A percentile compares a stretch with the other conserved stretches of the same genome.
These are phyloP conservation scores for Osedax fenrisi DNA, from an alignment of 2,888 invertebrate species.

Conservation along the genomic window DNA sequence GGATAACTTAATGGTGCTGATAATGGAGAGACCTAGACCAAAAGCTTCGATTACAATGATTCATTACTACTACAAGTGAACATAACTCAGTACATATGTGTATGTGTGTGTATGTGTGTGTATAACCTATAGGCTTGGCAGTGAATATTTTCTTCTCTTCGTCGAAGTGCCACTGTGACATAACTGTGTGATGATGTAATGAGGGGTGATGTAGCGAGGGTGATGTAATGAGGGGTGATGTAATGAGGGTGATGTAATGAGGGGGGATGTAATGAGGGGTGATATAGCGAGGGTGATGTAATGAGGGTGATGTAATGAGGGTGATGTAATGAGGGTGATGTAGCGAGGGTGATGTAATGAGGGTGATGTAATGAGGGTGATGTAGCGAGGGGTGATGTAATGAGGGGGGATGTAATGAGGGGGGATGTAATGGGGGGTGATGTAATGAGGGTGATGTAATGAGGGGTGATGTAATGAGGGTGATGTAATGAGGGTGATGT, in stretches of 20 bases:
- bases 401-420: background rate
- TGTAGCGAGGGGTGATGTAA: background rate
- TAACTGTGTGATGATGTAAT: background rate
- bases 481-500: too few relatives aligned
- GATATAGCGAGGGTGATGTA: constrained; percentile 2
- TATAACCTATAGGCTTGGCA: too few relatives aligned
- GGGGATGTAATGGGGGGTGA: background rate
- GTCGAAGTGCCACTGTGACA: too few relatives aligned
- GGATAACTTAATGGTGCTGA: too few relatives aligned
- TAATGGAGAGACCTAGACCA: too few relatives aligned
- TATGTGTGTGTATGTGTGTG: too few relatives aligned
- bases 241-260: background rate
- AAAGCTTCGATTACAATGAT: too few relatives aligned
- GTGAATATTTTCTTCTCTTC: too few relatives aligned
- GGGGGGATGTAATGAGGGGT: background rate
- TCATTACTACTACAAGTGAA: too few relatives aligned
- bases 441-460: constrained; percentile 2
- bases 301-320: background rate
- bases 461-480: background rate
- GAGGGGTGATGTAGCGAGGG: background rate
- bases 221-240: background rate
- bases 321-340: background rate
- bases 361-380: background rate
- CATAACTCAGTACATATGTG: too few relatives aligned
- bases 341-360: background rate